Evolutionary conservation across 2,888 invertebrate genomes (phyloP), one percentile per base, ranked within the genome.

Genomic region (Apantesis nais): DNA sequence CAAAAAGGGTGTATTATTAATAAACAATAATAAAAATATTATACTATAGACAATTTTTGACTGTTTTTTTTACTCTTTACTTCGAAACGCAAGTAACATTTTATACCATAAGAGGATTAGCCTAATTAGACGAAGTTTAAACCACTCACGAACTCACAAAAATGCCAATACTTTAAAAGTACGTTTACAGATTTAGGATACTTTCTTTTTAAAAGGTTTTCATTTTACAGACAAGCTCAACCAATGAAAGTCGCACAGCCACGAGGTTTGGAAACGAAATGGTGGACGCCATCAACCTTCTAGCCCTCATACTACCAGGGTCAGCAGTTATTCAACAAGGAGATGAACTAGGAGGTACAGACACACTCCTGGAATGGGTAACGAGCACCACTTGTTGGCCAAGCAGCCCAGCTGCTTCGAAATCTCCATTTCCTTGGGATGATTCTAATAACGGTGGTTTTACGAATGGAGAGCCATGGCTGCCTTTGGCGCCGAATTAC

Each of bases 281-380:
- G 81, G 96, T 97, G 0, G 97, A 97, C 76, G 96, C 96, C 0
- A 88, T 97, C 37, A 97, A 97, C 87, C 96, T 97, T 79, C 89
- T 98, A 65, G 93, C 96, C 5, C 91, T 97, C 58, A 92, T 96
- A 0, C 90, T 98, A 37, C 98, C 98, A 0, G 98, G 98, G 34
- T 96, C 97, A 0, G 95, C 96, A 0, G 94, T 98, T 39, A 96
- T 97, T 34, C 98, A 98, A 86, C 97, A 98, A 88, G 98, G 98
- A 19, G 97, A 98, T 79, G 97, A 98, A 83, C 95, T 98, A 2
- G 97, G 97, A 1, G 86, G 88, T 0, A 90, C 91, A 0, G 94
- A 94, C 71, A 87, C 97, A 93, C 96, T 96, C 94, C 85, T 95
- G 80, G 85, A 90, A 83, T 88, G 94, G 96, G 82, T 89, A 75